Evolutionary conservation across 2,888 invertebrate species (phyloP).

Genomic region (Sepioteuthis lessoniana): DNA sequence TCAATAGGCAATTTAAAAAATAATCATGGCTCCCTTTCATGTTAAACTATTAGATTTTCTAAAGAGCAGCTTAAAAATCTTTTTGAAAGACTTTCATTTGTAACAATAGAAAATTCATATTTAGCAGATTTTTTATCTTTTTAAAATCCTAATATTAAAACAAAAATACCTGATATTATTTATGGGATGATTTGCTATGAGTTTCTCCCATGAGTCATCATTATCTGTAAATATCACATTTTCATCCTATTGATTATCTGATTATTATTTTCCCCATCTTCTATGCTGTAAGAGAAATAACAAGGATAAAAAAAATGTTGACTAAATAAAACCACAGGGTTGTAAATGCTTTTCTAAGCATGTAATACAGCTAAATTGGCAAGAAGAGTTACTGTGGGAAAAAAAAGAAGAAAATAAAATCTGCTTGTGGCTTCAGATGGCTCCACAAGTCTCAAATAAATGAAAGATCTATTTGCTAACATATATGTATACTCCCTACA

Average conservation of each 20-base stretch:
- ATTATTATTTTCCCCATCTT: not conserved
- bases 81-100: too few species aligned
- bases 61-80: too few species aligned
- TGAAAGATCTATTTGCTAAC: not conserved
- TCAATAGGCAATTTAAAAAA: too few species aligned
- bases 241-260: not conserved
- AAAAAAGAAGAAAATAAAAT: not conserved
- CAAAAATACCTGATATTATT: too few species aligned
- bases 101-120: too few species aligned
- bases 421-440: not conserved
- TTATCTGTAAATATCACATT: constrained; percentile 4
- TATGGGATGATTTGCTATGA: too few species aligned
- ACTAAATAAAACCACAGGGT: not conserved
- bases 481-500: too few species aligned
- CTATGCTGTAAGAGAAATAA: not conserved
- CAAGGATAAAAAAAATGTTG: not conserved
- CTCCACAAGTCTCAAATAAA: not conserved
- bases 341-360: not conserved
- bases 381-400: not conserved
- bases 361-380: not conserved
- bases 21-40: too few species aligned
- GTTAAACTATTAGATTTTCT: too few species aligned
- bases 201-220: not conserved
- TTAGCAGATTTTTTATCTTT: too few species aligned
- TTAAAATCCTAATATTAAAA: too few species aligned